Evolutionary conservation across 30 jellyfish, hydroid and myxozoan species (phyloP).

Genomic region (Rhopilema esculentum): DNA sequence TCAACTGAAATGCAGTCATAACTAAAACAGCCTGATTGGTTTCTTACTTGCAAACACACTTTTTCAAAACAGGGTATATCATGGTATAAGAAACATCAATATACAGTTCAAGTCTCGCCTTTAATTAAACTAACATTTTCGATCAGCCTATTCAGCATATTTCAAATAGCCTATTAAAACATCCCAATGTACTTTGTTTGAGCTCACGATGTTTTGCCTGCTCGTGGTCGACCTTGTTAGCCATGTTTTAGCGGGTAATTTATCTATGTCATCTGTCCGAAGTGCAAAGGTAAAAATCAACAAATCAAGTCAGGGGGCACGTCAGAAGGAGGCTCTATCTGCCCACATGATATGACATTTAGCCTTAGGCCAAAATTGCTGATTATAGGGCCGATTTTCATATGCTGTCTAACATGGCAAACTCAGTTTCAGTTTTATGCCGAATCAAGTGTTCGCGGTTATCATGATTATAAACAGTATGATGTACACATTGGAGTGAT

Average conservation of each 20-base stretch:
- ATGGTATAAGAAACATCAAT: too few species aligned
- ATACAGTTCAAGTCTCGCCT: too few species aligned
- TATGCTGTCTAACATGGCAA: background rate
- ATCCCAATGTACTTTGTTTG: constrained; percentile 48
- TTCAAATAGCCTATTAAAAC: too few species aligned
- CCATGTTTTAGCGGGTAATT: constrained; percentile 48
- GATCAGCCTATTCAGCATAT: too few species aligned
- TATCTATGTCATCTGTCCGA: background rate
- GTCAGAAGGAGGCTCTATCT: constrained; percentile 42
- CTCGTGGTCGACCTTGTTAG: constrained; percentile 47
- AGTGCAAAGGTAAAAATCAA: background rate
- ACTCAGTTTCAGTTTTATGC: constrained; percentile 9
- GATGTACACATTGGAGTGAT: constrained; percentile 51
- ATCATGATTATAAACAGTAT: constrained; percentile 52
- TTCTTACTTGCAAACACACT: too few species aligned
- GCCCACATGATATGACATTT: constrained; percentile 18
- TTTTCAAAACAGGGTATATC: too few species aligned
- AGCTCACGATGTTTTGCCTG: constrained; percentile 10
- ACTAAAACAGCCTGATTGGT: too few species aligned
- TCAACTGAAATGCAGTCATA: too few species aligned
- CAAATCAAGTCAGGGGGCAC: background rate
- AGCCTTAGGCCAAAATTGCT: background rate
- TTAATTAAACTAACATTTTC: too few species aligned
- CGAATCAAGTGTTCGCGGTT: constrained; percentile 43
- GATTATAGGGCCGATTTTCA: background rate